Conservation (phyloP, 1,140 invertebrate genomes). For the Ericerus pela region DNA sequence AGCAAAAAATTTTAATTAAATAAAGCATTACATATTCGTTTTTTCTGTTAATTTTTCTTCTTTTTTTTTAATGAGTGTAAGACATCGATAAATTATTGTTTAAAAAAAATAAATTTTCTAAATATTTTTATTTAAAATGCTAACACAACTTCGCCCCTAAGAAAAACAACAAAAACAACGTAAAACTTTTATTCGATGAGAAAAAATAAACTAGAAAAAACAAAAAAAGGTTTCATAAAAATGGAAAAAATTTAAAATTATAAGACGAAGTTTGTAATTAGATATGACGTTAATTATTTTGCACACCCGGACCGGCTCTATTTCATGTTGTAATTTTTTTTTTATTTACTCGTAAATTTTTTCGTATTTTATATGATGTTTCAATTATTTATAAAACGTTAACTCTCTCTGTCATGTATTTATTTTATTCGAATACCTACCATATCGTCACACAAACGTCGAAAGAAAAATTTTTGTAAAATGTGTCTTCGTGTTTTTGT, state of each 20-base stretch:
- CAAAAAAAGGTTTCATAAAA: too few relatives aligned
- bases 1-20: too few relatives aligned
- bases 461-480: not conserved
- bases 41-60: too few relatives aligned
- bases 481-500: not conserved
- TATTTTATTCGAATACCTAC: not conserved
- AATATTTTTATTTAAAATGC: too few relatives aligned
- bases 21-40: not conserved
- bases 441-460: too few relatives aligned
- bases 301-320: not conserved
- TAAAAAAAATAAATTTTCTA: too few relatives aligned
- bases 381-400: not conserved
- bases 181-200: too few relatives aligned
- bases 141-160: too few relatives aligned
- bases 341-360: not conserved
- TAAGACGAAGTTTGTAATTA: not conserved
- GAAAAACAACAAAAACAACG: too few relatives aligned
- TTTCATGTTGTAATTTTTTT: slow-evolving; percentile 4
- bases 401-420: not conserved
- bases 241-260: not conserved
- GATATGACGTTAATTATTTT: not conserved
- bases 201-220: too few relatives aligned
- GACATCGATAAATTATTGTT: too few relatives aligned
- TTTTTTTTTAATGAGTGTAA: too few relatives aligned
- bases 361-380: not conserved